These are phyloP conservation scores for Leptarthrus brevirostris DNA, from an alignment of 2,888 invertebrate species.

Conservation along the genomic window DNA sequence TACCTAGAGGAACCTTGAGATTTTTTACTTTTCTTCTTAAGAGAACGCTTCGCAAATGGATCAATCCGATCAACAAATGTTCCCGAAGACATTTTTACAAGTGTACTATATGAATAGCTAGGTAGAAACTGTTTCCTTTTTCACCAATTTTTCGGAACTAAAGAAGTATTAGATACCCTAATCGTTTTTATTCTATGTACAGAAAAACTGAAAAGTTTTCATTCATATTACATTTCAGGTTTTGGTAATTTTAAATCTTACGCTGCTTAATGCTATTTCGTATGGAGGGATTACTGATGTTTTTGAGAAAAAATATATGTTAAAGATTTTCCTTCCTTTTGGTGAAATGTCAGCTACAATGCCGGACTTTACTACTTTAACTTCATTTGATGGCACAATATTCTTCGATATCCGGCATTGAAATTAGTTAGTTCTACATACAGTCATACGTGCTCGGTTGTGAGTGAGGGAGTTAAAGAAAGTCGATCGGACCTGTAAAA, in stretches of 20 bases:
- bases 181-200: slow-evolving; percentile 17
- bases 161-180: slow-evolving; percentile 20
- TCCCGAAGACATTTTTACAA: slow-evolving; percentile 74
- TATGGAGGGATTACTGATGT: slow-evolving; percentile 51
- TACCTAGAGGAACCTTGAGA: slow-evolving; percentile 99
- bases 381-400: slow-evolving; percentile 49
- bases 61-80: slow-evolving; percentile 99
- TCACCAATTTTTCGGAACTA: neutral
- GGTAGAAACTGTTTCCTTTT: slow-evolving; percentile 24
- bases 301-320: slow-evolving; percentile 12
- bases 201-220: slow-evolving; percentile 29
- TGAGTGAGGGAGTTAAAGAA: neutral
- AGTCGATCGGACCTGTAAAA: neutral
- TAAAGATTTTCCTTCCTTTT: neutral
- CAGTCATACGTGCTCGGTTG: neutral
- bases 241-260: neutral
- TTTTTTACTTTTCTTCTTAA: slow-evolving; percentile 98
- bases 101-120: slow-evolving; percentile 24
- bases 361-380: slow-evolving; percentile 27
- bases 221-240: neutral
- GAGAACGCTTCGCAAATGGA: slow-evolving; percentile 97
- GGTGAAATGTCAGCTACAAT: neutral
- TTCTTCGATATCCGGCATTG: slow-evolving; percentile 35
- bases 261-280: slow-evolving; percentile 39
- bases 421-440: slow-evolving; percentile 2